Evolutionary conservation across 35 echinoderm and acorn worm species (phyloP), one percentile per base, ranked within the genome.

Genomic region (Diadema setosum): DNA sequence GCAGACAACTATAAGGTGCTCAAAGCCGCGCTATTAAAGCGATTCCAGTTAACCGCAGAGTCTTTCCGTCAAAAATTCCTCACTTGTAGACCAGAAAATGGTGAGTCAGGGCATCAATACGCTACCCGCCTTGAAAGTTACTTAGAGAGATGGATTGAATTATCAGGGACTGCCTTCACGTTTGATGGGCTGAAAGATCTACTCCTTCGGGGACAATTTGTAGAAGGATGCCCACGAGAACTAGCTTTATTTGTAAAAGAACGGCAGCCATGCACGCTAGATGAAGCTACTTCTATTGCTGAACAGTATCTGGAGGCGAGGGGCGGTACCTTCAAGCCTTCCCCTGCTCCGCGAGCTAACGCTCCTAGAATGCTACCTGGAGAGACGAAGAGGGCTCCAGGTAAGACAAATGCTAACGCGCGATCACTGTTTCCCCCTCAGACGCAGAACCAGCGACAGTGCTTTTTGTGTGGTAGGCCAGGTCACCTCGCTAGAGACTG

Each of bases 251-350:
- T 80, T 36, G 14, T 87, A 8, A 8, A 56, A 4, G 69, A 81
- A 55, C 63, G 69, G 15, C 39, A 83, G 5, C 78, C 78, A 21
- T 24, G 33, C 11, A 85, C 36, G 3, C 12, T 65, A 63, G 15
- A 40, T 21, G 46, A 70, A 29, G 40, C 85, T 35, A 36, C 61
- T 3, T 25, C 42, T 5, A 45, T 85, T 45, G 82, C 82, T 9
- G 45, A 85, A 9, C 89, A 91, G 36, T 85, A 91, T 16, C 42
- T 67, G 6, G 82, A 91, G 17, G 89, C 58, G 17, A 49, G 69
- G n/a, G 43, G 81, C 70, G 65, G 58, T 4, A 65, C 41, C 29
- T 49, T 27, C 75, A 18, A 11, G 18, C 39, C 6, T 39, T 3
- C 25, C 12, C 44, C 16, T 20, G n/a, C 41, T 76, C 18, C n/a